Conservation (phyloP, 2,113 vertebrate species). For the Machaerirhynchus nigripectus region DNA sequence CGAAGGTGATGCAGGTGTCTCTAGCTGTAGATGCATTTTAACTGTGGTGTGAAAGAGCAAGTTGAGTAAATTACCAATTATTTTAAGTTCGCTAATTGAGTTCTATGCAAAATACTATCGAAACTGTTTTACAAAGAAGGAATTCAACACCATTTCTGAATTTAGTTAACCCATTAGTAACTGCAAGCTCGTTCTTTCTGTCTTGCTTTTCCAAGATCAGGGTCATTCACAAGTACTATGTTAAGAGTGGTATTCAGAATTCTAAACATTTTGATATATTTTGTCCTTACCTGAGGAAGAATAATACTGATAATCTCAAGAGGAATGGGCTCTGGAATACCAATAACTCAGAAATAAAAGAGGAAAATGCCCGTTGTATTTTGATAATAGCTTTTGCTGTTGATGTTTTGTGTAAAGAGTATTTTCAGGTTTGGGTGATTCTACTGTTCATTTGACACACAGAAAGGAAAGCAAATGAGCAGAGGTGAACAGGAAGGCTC, state of each 20-base stretch:
- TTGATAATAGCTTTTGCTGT: background rate
- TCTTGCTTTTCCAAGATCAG: background rate
- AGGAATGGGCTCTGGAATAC: background rate
- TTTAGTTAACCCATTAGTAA: background rate
- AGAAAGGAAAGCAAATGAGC: background rate
- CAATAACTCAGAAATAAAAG: background rate
- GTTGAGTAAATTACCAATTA: background rate
- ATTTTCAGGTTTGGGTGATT: background rate
- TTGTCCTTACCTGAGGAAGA: background rate
- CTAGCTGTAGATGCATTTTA: background rate
- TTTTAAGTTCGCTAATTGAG: background rate
- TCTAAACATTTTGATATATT: background rate
- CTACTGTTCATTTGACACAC: background rate
- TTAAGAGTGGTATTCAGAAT: background rate
- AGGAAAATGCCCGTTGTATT: background rate
- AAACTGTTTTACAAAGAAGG: background rate
- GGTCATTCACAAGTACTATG: background rate
- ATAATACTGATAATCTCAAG: background rate
- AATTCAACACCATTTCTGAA: background rate
- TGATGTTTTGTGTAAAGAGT: background rate
- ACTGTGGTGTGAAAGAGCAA: background rate
- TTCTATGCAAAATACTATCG: background rate
- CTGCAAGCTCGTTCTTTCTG: background rate
- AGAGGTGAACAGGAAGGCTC: background rate
- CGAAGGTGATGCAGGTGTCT: background rate